Base-by-base conservation (phyloP, 2,113 vertebrate species). In the Rhinogobius similis region DNA sequence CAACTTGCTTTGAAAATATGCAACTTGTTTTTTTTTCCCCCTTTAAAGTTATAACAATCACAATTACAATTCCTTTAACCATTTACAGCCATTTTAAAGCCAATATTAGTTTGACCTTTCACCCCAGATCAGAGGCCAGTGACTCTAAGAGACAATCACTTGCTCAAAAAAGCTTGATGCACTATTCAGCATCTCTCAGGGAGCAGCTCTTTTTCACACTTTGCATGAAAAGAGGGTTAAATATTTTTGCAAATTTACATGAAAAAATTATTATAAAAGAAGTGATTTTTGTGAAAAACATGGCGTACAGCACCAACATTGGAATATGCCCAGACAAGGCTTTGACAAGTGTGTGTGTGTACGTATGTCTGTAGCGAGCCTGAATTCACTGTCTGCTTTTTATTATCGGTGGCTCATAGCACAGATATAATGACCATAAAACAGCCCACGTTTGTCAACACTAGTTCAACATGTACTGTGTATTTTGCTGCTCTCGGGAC, bases 271-370 rank as follows among this genome's bases (percentile, higher is more conserved):
- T 82, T 59, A 84, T 85, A 55, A 80, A 85, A 79, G 61, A 74
- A 73, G 27, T 73, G n/a, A 84, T 89, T 92, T 91, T 81, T 88
- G 84, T 88, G 79, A 83, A 79, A 74, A 70, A 77, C 56, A 70
- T 20, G 58, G 75, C 76, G 79, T 86, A 91, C 59, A 79, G 76
- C 62, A 78, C 81, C 62, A 66, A 78, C 66, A 74, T 83, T 67
- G 90, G 83, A 72, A 52, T 73, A 74, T 85, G 93, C 92, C 94
- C 95, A 95, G 95, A 96, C 95, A 97, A 97, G 95, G 94, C 94
- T 97, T 96, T 96, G 92, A 85, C 81, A 88, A 91, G 90, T 91
- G 77, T 74, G 68, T 74, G 68, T 88, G 71, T 72, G 77, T 36
- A 36, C 32, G 32, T 72, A 62, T 73, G 72, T 78, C 78, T 79